Conservation (phyloP, 2,888 invertebrate genomes). For the Platycnemis pennipes region DNA sequence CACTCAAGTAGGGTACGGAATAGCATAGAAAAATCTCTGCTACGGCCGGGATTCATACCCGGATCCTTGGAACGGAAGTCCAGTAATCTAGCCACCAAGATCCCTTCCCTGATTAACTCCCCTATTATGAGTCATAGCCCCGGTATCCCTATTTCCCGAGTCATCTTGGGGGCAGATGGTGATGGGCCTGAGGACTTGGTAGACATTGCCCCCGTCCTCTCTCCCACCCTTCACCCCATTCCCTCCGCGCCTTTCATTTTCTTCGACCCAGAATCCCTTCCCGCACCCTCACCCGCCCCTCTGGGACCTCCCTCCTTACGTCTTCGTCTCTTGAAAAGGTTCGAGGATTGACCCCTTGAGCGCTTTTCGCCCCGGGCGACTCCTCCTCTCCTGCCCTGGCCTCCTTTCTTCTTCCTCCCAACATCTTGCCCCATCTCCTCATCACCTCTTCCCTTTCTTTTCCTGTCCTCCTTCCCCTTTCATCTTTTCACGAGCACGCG, state of each 20-base stretch:
- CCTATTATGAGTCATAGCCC: no score
- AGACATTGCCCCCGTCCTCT: neutral
- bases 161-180: neutral
- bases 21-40: no score
- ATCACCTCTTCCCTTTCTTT: no score
- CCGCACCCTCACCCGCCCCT: neutral
- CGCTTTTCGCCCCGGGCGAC: neutral
- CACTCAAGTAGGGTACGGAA: no score
- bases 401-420: neutral
- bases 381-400: neutral
- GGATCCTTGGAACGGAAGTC: no score
- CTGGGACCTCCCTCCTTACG: neutral
- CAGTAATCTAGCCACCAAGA: no score
- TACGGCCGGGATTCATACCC: no score
- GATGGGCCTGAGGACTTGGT: neutral
- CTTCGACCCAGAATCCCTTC: constrained; percentile 7
- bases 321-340: neutral
- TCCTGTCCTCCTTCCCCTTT: neutral
- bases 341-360: neutral
- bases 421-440: neutral
- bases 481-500: neutral
- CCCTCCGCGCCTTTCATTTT: neutral
- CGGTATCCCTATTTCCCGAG: no score
- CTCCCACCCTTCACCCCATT: neutral
- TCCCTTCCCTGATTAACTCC: no score